Percentiles rank a stretch among this genome's conserved stretches.
Evolutionary conservation across 2,797 vertebrate species (phyloP).

Genomic region (Sebastes aleutianus): DNA sequence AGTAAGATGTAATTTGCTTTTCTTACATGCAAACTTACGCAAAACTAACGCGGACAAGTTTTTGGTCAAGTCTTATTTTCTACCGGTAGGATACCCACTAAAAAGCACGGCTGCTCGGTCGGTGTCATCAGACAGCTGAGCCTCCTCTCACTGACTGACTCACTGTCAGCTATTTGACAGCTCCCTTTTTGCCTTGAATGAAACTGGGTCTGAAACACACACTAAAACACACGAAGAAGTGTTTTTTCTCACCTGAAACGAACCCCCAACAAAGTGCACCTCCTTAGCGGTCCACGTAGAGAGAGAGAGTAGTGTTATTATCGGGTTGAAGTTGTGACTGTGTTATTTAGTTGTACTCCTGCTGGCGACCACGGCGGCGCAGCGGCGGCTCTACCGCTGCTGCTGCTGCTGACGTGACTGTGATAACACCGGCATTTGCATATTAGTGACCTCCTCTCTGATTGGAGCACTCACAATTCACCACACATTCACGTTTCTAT

Average conservation of each 20-base stretch:
- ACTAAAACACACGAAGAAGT: neutral
- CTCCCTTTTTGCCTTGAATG: slow-evolving; percentile 37
- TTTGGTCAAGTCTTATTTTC: slow-evolving; percentile 1
- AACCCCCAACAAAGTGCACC: slow-evolving; percentile 17
- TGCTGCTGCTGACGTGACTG: slow-evolving; percentile 82
- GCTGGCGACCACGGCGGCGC: slow-evolving; percentile 78
- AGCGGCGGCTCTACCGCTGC: slow-evolving; percentile 75
- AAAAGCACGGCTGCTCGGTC: neutral
- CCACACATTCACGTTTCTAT: neutral
- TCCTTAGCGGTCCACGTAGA: slow-evolving; percentile 35
- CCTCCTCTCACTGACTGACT: slow-evolving; percentile 57
- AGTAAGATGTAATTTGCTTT: neutral
- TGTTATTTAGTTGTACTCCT: slow-evolving; percentile 81
- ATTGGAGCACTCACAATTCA: slow-evolving; percentile 71
- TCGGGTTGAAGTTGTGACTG: slow-evolving; percentile 76
- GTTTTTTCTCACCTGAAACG: slow-evolving; percentile 73
- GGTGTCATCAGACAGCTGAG: slow-evolving; percentile 70
- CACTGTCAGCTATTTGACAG: slow-evolving; percentile 73
- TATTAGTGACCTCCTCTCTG: slow-evolving; percentile 73
- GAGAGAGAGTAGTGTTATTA: slow-evolving; percentile 40
- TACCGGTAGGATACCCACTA: slow-evolving; percentile 6
- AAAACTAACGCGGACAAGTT: slow-evolving; percentile 39
- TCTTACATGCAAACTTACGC: neutral
- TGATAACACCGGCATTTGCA: slow-evolving; percentile 81
- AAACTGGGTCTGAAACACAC: slow-evolving; percentile 14